Conservation (phyloP, 2,888 invertebrate genomes). For the Melanophora roralis region DNA sequence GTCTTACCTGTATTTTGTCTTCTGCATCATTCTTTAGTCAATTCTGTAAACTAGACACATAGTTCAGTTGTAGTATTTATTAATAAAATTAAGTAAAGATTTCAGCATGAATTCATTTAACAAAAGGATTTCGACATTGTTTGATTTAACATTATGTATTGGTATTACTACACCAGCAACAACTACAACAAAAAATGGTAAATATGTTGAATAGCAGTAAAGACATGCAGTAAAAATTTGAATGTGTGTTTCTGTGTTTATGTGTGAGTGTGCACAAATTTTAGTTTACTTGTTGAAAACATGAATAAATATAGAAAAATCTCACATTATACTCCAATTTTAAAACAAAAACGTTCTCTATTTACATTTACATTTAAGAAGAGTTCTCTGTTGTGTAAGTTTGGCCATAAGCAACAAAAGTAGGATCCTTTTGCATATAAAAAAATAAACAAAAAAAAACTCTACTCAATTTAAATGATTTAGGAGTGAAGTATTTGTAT, state of each 20-base stretch:
- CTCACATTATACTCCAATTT: conserved; percentile 24
- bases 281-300: conserved; percentile 29
- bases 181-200: conserved; percentile 10
- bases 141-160: conserved; percentile 70
- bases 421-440: background rate
- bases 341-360: background rate
- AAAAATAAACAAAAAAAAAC: background rate
- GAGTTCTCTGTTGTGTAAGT: conserved; percentile 5
- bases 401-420: background rate
- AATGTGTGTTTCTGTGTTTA: background rate
- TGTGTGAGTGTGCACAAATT: background rate
- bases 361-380: background rate
- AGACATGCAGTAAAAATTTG: too few relatives aligned
- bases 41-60: too few relatives aligned
- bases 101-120: conserved; percentile 71
- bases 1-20: too few relatives aligned
- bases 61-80: too few relatives aligned
- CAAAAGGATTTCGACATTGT: conserved; percentile 64
- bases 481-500: conserved; percentile 31
- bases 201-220: conserved; percentile 28
- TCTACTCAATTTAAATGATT: conserved; percentile 48
- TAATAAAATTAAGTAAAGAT: conserved; percentile 71
- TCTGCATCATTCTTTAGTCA: too few relatives aligned
- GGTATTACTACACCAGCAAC: conserved; percentile 41
- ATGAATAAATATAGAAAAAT: conserved; percentile 30